phyloP scores from a whole-genome alignment of 2,888 invertebrate species.

The Pyrrhia umbra region DNA sequence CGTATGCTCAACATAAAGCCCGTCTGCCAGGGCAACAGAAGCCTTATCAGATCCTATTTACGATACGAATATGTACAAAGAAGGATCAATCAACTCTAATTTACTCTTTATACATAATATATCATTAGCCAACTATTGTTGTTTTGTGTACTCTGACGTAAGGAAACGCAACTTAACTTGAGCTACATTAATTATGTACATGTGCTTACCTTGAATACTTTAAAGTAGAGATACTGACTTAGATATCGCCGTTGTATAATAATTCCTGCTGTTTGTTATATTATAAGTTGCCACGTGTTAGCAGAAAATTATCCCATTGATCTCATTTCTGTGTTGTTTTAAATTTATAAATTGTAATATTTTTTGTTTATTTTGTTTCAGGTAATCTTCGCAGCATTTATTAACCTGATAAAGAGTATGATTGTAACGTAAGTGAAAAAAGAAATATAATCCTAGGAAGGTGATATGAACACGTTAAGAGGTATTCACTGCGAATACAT shows the following conservation, averaged over 20 bases:
- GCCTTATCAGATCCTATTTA: slow-evolving; percentile 70
- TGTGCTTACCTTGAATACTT: slow-evolving; percentile 50
- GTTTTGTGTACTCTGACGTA: slow-evolving; percentile 6
- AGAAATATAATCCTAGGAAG: no score
- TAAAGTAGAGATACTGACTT: slow-evolving; percentile 33
- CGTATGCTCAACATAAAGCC: slow-evolving; percentile 69
- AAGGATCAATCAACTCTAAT: slow-evolving; percentile 23
- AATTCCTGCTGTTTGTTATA: slow-evolving; percentile 29
- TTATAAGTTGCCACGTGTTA: slow-evolving; percentile 11
- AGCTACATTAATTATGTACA: slow-evolving; percentile 22
- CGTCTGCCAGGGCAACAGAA: slow-evolving; percentile 61
- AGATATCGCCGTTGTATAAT: slow-evolving; percentile 38
- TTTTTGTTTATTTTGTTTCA: slow-evolving; percentile 66
- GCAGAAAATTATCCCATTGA: neutral
- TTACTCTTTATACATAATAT: no score
- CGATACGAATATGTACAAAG: slow-evolving; percentile 41
- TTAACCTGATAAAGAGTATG: no score
- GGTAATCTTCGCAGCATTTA: slow-evolving; percentile 63
- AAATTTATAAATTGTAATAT: slow-evolving; percentile 22
- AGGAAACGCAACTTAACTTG: slow-evolving; percentile 23
- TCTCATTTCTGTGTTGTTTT: slow-evolving; percentile 13
- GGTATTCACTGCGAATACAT: no score
- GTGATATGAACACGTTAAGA: no score
- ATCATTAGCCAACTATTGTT: slow-evolving; percentile 8
- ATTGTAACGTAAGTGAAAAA: no score